Evolutionary conservation across 1,140 invertebrate species (phyloP).

Genomic region (Lucilia cuprina): DNA sequence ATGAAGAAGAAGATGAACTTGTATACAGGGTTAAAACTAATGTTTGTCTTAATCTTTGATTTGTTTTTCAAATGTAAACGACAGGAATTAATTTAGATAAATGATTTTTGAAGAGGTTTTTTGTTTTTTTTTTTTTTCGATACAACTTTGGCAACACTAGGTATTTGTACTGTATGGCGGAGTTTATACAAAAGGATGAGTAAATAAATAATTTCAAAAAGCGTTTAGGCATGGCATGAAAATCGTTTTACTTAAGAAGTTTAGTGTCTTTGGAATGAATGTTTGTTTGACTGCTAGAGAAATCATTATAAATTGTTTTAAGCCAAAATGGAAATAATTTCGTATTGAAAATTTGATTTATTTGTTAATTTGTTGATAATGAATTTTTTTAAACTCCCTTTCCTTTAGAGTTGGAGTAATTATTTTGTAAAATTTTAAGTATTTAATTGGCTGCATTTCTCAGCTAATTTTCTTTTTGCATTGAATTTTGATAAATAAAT

Average conservation of each 20-base stretch:
- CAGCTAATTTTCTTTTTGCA: constrained; percentile 24
- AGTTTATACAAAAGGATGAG: not conserved
- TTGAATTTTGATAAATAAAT: not conserved
- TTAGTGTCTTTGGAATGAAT: not conserved
- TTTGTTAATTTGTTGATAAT: constrained; percentile 63
- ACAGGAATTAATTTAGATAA: constrained; percentile 64
- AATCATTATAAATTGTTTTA: constrained; percentile 38
- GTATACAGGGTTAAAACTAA: constrained; percentile 46
- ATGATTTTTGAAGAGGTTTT: constrained; percentile 60
- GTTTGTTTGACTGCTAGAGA: not conserved
- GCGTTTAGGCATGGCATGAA: constrained; percentile 48
- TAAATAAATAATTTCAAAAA: not conserved
- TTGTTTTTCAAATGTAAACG: constrained; percentile 63
- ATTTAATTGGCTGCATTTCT: constrained; percentile 41
- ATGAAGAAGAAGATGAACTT: not conserved
- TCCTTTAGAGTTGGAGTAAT: not conserved
- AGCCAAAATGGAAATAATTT: constrained; percentile 52
- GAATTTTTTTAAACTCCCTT: constrained; percentile 47
- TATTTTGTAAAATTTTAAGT: constrained; percentile 36
- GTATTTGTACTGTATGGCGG: not conserved
- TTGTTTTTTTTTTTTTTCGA: not conserved
- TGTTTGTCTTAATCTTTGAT: constrained; percentile 64
- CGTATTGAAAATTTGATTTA: constrained; percentile 63
- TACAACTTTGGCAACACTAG: constrained; percentile 24
- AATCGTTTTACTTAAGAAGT: constrained; percentile 44